Evolutionary conservation across 2,113 vertebrate species (phyloP).

Genomic region (Glaucidium brasilianum): DNA sequence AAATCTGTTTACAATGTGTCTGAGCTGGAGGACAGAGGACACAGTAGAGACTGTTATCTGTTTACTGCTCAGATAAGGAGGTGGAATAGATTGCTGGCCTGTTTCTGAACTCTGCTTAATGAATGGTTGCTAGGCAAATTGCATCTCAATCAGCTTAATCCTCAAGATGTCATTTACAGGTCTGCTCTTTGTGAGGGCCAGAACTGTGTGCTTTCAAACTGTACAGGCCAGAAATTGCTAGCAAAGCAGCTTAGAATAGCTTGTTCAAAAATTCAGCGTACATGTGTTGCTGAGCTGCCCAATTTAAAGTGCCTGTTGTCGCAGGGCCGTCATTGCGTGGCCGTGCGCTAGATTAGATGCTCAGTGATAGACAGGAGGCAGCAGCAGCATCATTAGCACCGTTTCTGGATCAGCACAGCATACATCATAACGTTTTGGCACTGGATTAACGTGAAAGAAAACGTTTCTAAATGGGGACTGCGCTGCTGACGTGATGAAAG

Average conservation of each 20-base stretch:
- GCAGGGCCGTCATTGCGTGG: background rate
- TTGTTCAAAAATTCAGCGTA: constrained; percentile 28
- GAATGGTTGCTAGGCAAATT: constrained; percentile 84
- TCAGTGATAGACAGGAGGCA: constrained; percentile 15
- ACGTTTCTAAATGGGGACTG: background rate
- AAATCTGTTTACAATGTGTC: constrained; percentile 75
- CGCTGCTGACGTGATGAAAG: background rate
- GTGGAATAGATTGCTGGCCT: constrained; percentile 80
- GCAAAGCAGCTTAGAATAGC: constrained; percentile 65
- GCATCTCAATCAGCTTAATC: constrained; percentile 84
- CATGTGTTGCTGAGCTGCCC: constrained; percentile 52
- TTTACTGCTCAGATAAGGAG: constrained; percentile 84
- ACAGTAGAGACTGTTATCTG: constrained; percentile 80
- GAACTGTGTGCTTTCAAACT: constrained; percentile 43
- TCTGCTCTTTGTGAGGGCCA: constrained; percentile 73
- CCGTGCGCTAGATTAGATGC: background rate
- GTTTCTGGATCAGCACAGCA: background rate
- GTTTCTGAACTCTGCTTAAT: constrained; percentile 79
- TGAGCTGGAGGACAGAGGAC: constrained; percentile 71
- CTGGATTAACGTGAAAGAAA: constrained; percentile 12
- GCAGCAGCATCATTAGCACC: constrained; percentile 6
- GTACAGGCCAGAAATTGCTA: constrained; percentile 46
- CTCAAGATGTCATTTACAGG: constrained; percentile 82
- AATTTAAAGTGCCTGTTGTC: constrained; percentile 13
- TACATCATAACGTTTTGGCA: background rate